Evolutionary conservation across 2,888 invertebrate genomes (phyloP).

Genomic region (Athalia cordata): DNA sequence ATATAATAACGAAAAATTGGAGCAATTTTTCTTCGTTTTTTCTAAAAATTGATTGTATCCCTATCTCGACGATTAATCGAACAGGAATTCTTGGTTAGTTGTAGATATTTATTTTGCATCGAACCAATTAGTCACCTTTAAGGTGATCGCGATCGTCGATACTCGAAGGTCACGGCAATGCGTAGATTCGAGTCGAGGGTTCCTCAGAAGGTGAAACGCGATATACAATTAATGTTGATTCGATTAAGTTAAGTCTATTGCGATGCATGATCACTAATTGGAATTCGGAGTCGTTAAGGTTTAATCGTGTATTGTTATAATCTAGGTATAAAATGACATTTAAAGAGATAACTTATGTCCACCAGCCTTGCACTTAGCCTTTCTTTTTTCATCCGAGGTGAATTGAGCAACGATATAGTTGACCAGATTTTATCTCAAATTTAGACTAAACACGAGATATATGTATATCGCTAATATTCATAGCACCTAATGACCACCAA

Average conservation of each 20-base stretch:
- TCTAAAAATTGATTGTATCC: too few species aligned
- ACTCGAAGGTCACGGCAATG: too few species aligned
- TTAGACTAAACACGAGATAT: constrained; percentile 21
- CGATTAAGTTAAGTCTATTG: not conserved
- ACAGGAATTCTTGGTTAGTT: too few species aligned
- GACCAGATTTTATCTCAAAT: not conserved
- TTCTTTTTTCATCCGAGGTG: constrained; percentile 30
- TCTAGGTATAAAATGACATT: not conserved
- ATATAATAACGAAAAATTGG: too few species aligned
- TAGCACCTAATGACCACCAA: not conserved
- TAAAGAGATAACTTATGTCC: not conserved
- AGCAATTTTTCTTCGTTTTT: too few species aligned
- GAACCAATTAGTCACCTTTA: constrained; percentile 23
- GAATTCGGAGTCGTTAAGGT: constrained; percentile 19
- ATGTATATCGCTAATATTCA: not conserved
- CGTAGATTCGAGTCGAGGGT: not conserved
- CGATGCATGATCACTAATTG: constrained; percentile 25
- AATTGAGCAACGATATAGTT: not conserved
- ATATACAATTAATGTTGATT: constrained; percentile 11
- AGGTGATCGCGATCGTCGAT: constrained; percentile 13
- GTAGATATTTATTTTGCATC: not conserved
- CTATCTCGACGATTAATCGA: too few species aligned
- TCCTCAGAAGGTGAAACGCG: constrained; percentile 8
- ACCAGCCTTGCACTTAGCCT: constrained; percentile 41
- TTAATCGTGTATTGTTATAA: not conserved